Conservation (phyloP, 2,888 invertebrate species). For the Dyspetes luteomarginatus region DNA sequence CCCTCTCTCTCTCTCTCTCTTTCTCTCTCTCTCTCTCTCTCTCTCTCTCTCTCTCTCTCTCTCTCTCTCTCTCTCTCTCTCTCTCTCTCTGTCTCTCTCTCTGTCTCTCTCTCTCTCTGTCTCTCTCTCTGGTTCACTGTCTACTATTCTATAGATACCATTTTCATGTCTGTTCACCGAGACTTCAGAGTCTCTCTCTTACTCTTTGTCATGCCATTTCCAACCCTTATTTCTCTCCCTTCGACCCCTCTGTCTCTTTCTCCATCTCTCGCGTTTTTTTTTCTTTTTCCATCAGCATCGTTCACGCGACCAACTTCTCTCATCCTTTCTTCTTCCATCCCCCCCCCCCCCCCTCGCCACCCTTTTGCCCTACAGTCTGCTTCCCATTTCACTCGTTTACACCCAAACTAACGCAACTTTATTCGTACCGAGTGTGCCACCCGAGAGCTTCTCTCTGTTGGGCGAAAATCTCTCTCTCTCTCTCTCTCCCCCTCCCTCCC, state of each 20-base stretch:
- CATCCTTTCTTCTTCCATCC: not conserved
- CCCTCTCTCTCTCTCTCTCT: conserved; percentile 12
- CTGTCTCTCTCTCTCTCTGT: conserved; percentile 20
- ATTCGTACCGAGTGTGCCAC: conserved; percentile 38
- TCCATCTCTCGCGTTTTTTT: conserved; percentile 1
- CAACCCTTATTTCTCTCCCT: conserved; percentile 43
- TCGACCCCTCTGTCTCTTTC: conserved; percentile 18
- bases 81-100: conserved; percentile 19
- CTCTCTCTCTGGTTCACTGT: conserved; percentile 20
- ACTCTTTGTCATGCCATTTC: conserved; percentile 45
- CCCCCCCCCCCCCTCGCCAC: conserved; percentile 48
- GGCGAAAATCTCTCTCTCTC: conserved; percentile 37
- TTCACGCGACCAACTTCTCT: conserved; percentile 48
- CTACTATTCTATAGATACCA: conserved; percentile 25
- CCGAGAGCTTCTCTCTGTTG: conserved; percentile 30
- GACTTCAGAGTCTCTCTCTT: conserved; percentile 45
- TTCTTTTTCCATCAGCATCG: conserved; percentile 56
- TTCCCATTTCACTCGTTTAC: conserved; percentile 60
- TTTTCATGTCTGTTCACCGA: conserved; percentile 52
- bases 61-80: conserved; percentile 14
- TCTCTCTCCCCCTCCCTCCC: conserved; percentile 48
- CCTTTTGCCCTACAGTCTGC: conserved; percentile 59
- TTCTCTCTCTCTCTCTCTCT: conserved; percentile 18
- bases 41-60: too few relatives aligned
- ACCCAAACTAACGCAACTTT: conserved; percentile 63